These are phyloP conservation scores for Acleris literana DNA, from an alignment of 2,888 invertebrate genomes.

Conservation along the genomic window DNA sequence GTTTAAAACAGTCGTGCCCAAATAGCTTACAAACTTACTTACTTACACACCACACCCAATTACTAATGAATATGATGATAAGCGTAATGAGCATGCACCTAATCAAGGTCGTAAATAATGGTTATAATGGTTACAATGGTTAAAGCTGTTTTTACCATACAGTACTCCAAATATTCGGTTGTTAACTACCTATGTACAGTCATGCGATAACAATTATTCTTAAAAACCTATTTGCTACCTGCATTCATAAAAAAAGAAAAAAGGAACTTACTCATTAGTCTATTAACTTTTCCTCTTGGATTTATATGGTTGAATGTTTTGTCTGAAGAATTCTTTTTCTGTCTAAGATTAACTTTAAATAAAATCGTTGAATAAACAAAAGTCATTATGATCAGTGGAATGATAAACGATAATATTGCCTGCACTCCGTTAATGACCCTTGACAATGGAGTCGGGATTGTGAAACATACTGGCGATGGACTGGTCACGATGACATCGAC, in stretches of 20 bases:
- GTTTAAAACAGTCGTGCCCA: too few relatives aligned
- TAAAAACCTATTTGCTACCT: too few relatives aligned
- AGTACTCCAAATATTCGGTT: too few relatives aligned
- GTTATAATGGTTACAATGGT: too few relatives aligned
- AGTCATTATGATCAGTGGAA: slow-evolving; percentile 60
- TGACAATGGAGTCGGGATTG: slow-evolving; percentile 52
- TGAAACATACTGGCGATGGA: slow-evolving; percentile 50
- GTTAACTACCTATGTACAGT: too few relatives aligned
- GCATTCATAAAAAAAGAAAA: neutral
- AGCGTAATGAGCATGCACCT: too few relatives aligned
- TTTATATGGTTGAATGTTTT: slow-evolving; percentile 60
- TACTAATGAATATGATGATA: too few relatives aligned
- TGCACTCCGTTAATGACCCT: slow-evolving; percentile 55
- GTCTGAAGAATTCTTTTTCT: slow-evolving; percentile 47
- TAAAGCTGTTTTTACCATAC: too few relatives aligned
- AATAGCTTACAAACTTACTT: too few relatives aligned
- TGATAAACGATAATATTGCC: slow-evolving; percentile 55
- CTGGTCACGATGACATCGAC: slow-evolving; percentile 7
- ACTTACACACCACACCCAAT: too few relatives aligned
- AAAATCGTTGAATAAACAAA: slow-evolving; percentile 62
- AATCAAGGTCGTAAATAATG: too few relatives aligned
- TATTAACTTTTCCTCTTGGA: slow-evolving; percentile 60
- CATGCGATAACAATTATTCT: too few relatives aligned
- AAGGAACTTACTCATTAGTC: slow-evolving; percentile 59
- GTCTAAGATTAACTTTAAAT: slow-evolving; percentile 54